Conservation (phyloP, 2,888 invertebrate genomes). For the Cephus sareptanus region DNA sequence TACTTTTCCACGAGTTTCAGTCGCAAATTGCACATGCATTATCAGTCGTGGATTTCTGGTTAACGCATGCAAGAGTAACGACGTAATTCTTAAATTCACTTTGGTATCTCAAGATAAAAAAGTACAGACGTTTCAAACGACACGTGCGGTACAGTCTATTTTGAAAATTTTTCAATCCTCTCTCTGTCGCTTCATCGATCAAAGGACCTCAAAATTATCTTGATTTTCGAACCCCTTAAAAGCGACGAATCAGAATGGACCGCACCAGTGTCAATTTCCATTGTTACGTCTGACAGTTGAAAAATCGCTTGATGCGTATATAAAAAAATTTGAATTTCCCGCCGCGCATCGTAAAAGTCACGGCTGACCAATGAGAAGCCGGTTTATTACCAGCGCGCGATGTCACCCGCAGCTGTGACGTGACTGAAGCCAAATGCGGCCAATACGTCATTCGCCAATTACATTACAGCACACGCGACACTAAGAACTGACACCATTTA, state of each 20-base stretch:
- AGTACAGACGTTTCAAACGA: not conserved
- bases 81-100: not conserved
- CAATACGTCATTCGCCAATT: not conserved
- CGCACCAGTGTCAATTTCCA: not conserved
- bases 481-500: not conserved
- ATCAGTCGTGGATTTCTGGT: not conserved
- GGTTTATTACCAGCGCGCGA: not conserved
- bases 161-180: not conserved
- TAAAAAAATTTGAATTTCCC: not conserved
- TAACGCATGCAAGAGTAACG: not conserved
- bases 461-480: not conserved
- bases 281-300: not conserved
- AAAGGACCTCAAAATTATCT: no score
- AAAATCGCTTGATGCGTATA: not conserved
- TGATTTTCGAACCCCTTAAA: no score
- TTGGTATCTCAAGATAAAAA: not conserved
- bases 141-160: not conserved
- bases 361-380: not conserved
- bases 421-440: not conserved
- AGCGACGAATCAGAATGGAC: no score
- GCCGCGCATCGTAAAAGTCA: not conserved
- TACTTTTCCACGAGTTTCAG: not conserved
- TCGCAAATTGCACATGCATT: not conserved
- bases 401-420: not conserved
- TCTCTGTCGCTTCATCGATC: no score